Evolutionary conservation across 2,113 vertebrate species (phyloP).

Genomic region (Sinocyclocheilus maitianheensis): DNA sequence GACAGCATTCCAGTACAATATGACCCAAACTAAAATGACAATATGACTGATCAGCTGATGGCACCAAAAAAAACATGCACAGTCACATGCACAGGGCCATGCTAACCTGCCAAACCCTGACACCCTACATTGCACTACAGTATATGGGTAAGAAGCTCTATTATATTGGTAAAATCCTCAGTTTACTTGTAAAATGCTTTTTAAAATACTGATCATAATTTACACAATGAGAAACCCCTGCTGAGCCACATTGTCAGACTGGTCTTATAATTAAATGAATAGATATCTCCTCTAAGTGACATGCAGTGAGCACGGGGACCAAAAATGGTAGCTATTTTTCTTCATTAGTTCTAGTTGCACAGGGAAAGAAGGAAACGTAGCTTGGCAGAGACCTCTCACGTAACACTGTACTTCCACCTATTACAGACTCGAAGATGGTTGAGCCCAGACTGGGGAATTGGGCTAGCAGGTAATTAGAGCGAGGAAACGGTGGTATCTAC

Average conservation of each 20-base stretch:
- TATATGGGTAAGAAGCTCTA: not conserved
- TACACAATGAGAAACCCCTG: conserved; percentile 9
- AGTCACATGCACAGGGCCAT: not conserved
- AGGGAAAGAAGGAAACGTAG: not conserved
- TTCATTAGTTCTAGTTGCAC: conserved; percentile 47
- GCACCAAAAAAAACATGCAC: not conserved
- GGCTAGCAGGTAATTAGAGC: conserved; percentile 16
- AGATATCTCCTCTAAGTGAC: conserved; percentile 41
- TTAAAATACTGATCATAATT: not conserved
- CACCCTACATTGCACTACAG: too few relatives aligned
- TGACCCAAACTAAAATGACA: not conserved
- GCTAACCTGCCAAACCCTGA: not conserved
- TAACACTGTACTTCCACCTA: not conserved
- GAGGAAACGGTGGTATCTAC: conserved; percentile 52
- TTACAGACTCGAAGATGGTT: not conserved
- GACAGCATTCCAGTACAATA: not conserved
- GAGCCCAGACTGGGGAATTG: not conserved
- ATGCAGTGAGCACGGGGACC: conserved; percentile 45
- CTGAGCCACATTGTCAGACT: not conserved
- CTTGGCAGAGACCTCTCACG: conserved; percentile 19
- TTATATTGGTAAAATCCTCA: not conserved
- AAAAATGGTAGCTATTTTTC: conserved; percentile 45
- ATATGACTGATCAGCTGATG: not conserved
- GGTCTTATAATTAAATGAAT: conserved; percentile 40
- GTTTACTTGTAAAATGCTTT: not conserved